Percentiles rank a stretch among this genome's conserved stretches.
Evolutionary conservation across 2,113 vertebrate genomes (phyloP).

Genomic region (Dromiciops gliroides): DNA sequence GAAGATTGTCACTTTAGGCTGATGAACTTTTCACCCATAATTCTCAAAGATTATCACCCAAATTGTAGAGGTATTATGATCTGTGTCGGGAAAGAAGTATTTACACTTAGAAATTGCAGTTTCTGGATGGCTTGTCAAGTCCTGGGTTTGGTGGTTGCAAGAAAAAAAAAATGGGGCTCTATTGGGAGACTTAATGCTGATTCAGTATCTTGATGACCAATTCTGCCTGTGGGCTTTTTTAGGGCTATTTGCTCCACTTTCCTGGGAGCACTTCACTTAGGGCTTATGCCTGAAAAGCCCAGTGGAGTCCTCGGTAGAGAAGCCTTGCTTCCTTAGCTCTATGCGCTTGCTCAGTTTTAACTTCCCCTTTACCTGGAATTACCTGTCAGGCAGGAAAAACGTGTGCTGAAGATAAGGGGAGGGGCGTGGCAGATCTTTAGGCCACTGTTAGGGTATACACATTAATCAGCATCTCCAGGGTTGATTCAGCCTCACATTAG

Average conservation of each 20-base stretch:
- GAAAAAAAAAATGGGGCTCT: background rate
- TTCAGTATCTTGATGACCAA: background rate
- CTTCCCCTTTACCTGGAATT: conserved; percentile 8
- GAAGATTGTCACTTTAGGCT: background rate
- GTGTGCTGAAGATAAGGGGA: background rate
- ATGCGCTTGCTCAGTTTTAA: background rate
- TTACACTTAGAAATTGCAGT: background rate
- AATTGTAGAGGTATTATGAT: background rate
- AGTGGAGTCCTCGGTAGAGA: background rate
- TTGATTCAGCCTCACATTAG: background rate
- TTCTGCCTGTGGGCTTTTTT: background rate
- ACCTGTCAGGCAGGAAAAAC: conserved; percentile 28
- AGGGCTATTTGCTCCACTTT: background rate
- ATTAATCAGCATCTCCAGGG: conserved; percentile 17
- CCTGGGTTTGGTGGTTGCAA: background rate
- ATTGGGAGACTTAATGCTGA: background rate
- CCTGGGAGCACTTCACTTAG: background rate
- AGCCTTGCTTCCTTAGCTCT: background rate
- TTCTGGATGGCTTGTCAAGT: background rate
- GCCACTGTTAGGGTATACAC: background rate
- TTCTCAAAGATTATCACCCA: background rate
- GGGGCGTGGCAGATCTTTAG: background rate
- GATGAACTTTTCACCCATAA: background rate
- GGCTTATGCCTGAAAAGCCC: background rate
- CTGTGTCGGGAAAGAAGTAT: background rate